A percentile compares a stretch with the other conserved stretches of the same genome.
phyloP scores from a whole-genome alignment of 2,797 vertebrate species.

The Aplochiton taeniatus region DNA sequence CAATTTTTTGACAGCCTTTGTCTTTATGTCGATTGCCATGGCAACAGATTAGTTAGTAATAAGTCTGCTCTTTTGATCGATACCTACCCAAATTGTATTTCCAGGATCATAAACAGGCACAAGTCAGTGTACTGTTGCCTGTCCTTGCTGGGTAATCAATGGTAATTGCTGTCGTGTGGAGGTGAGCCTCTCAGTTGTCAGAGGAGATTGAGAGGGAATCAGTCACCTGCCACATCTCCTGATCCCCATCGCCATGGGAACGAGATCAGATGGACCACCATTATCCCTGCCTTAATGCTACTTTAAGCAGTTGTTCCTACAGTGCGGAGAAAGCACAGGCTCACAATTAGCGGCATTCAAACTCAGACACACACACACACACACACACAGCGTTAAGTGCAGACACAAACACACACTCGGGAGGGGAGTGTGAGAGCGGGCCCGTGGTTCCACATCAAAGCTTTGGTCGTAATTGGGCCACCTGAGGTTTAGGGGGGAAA shows the following conservation, averaged over 20 bases:
- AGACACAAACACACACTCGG: neutral
- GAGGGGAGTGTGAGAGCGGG: neutral
- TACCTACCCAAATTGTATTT: no score
- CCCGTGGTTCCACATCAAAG: slow-evolving; percentile 62
- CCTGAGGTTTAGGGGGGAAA: slow-evolving; percentile 58
- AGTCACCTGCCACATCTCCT: slow-evolving; percentile 34
- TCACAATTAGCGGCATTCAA: neutral
- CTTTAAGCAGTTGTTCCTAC: slow-evolving; percentile 13
- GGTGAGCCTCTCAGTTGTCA: slow-evolving; percentile 13
- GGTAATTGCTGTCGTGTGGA: slow-evolving; percentile 14
- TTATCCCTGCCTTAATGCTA: slow-evolving; percentile 32
- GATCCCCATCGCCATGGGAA: slow-evolving; percentile 38
- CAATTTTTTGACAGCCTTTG: no score
- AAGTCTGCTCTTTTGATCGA: no score
- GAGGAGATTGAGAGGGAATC: slow-evolving; percentile 13
- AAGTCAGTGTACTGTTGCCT: no score
- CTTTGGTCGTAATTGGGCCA: slow-evolving; percentile 58
- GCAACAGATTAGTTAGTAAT: no score
- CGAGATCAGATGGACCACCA: slow-evolving; percentile 30
- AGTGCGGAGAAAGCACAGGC: neutral
- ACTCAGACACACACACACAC: neutral
- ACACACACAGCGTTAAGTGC: slow-evolving; percentile 8
- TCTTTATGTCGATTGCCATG: no score
- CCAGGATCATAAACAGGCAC: no score
- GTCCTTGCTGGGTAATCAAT: slow-evolving; percentile 20